Percentiles rank a stretch among this genome's conserved stretches.
phyloP scores from a whole-genome alignment of 2,113 vertebrate species.

The Strigops habroptila region DNA sequence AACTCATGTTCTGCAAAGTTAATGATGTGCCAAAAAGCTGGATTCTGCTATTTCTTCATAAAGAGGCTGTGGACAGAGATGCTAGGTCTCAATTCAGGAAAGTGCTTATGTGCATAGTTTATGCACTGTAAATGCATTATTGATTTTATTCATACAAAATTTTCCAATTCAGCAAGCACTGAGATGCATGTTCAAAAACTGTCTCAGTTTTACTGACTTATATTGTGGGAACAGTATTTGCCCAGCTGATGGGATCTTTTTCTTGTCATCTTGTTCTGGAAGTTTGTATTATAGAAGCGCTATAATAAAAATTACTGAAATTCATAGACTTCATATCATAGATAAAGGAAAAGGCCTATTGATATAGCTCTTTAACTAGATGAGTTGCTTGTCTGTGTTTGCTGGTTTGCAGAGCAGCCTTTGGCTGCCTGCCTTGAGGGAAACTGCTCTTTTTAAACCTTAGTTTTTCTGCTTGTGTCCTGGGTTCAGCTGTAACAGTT shows the following conservation, averaged over 20 bases:
- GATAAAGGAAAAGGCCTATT: not conserved
- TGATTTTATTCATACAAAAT: not conserved
- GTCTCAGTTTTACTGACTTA: not conserved
- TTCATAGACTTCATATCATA: not conserved
- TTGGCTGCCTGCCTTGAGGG: no score
- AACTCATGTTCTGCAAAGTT: not conserved
- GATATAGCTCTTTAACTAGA: not conserved
- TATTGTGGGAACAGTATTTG: not conserved
- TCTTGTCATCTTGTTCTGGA: not conserved
- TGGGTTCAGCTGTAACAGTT: no score
- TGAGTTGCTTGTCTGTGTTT: no score
- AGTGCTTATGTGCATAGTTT: not conserved
- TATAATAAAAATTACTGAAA: not conserved
- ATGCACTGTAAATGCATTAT: not conserved
- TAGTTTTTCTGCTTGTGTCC: no score
- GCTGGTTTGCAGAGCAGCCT: no score
- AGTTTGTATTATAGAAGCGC: not conserved
- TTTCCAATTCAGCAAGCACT: not conserved
- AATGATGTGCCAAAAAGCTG: not conserved
- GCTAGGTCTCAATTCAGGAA: not conserved
- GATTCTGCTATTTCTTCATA: not conserved
- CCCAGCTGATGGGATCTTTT: not conserved
- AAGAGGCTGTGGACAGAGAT: not conserved
- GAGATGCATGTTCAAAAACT: not conserved
- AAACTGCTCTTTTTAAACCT: no score